Conservation (phyloP, 2,113 vertebrate genomes). For the Butorides virescens region DNA sequence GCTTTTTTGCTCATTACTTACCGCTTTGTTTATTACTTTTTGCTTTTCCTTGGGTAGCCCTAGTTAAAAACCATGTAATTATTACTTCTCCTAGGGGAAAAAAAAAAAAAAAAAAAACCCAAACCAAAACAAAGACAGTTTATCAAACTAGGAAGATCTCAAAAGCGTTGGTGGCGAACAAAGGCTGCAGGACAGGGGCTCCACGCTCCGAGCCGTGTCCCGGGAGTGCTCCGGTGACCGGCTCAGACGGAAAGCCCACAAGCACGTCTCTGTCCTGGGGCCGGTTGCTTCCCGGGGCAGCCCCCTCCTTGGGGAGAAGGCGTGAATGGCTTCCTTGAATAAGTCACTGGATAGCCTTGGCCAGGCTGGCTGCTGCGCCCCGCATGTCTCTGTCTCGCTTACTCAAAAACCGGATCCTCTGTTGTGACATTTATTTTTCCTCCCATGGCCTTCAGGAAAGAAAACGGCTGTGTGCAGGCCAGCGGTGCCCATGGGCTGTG, state of each 20-base stretch:
- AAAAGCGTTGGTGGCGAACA: neutral
- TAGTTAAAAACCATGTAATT: neutral
- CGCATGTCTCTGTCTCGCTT: neutral
- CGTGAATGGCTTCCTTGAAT: constrained; percentile 60
- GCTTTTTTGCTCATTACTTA: neutral
- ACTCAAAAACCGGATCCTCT: constrained; percentile 44
- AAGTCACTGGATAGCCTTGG: constrained; percentile 65
- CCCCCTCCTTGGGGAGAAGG: constrained; percentile 65
- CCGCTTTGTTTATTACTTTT: neutral
- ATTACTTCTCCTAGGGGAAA: neutral
- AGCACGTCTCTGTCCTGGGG: constrained; percentile 34
- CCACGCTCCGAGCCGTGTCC: neutral
- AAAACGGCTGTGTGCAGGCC: neutral
- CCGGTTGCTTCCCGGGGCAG: neutral
- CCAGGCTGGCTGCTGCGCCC: constrained; percentile 28
- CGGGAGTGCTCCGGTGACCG: neutral
- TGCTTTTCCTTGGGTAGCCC: neutral
- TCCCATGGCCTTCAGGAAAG: neutral
- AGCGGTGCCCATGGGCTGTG: neutral
- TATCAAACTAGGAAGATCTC: neutral
- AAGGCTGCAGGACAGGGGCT: neutral
- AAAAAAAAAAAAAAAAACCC: too few species aligned
- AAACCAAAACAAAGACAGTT: neutral
- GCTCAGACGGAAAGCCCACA: constrained; percentile 30
- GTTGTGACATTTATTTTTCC: constrained; percentile 39